A percentile compares a stretch with the other conserved stretches of the same genome.
Evolutionary conservation across 2,888 invertebrate species (phyloP).

Genomic region (Stenodema calcarata): DNA sequence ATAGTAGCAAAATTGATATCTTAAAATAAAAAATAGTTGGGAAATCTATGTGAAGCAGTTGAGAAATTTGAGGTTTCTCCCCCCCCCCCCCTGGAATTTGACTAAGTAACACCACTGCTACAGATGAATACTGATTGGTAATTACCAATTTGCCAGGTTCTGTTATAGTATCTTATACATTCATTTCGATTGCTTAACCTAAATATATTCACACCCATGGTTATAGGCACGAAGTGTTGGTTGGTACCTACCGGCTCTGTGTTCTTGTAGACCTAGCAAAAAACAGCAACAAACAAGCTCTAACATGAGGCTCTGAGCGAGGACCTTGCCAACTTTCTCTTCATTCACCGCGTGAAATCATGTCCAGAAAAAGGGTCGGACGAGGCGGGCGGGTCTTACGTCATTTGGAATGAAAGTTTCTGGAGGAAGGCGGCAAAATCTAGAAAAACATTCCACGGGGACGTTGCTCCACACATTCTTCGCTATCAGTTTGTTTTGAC

Average conservation of each 20-base stretch:
- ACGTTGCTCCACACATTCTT: neutral
- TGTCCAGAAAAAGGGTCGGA: slow-evolving; percentile 4
- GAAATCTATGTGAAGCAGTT: no score
- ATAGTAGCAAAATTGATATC: no score
- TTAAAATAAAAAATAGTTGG: no score
- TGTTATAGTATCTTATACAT: no score
- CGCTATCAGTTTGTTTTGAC: neutral
- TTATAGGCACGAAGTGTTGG: no score
- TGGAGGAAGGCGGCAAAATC: neutral
- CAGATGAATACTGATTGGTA: no score
- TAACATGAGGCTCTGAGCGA: neutral
- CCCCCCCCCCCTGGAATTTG: no score
- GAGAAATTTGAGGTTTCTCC: no score
- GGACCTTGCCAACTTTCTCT: slow-evolving; percentile 2
- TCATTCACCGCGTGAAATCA: slow-evolving; percentile 28
- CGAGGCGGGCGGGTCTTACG: neutral
- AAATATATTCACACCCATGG: no score
- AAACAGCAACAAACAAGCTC: neutral
- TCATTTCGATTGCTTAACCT: no score
- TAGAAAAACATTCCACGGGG: neutral
- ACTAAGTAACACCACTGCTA: no score
- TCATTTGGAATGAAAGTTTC: slow-evolving; percentile 32
- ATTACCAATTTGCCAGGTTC: no score
- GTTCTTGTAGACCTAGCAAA: neutral
- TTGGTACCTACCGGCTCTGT: neutral